Base-by-base conservation (phyloP, 2,113 vertebrate genomes). In the Procapra przewalskii region DNA sequence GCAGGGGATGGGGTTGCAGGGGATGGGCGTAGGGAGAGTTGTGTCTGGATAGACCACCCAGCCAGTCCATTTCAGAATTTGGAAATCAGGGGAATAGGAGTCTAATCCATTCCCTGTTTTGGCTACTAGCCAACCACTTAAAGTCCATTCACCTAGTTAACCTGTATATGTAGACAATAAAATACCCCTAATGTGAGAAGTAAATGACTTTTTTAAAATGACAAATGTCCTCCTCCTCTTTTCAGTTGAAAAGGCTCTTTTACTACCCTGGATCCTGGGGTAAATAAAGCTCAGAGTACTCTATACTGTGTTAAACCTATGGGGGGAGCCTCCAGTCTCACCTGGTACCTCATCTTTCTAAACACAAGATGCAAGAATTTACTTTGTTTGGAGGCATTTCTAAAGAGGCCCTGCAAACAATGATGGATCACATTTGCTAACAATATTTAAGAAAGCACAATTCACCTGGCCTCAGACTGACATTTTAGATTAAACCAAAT, bases 21-120 rank as follows among this genome's bases (percentile, higher is more conserved):
- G 29, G 31, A 14, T 12, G 3, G 11, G 3, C 2, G 3, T 23
- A 19, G 7, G 19, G 19, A 11, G 23, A 19, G 23, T 5, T 36
- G 45, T 57, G 67, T 90, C 54, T 92, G 83, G 81, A 90, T 1
- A 94, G 87, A 91, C 84, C 81, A 94, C 75, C 94, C 75, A 60
- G 31, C 25, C 86, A 50, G 31, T 59, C 27, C 25, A 43, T 45
- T 97, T 97, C 16, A 86, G 90, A 96, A 93, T 84, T 86, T 96
- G 64, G 91, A 94, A 79, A 91, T 92, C 25, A 60, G 67, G n/a
- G 79, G 29, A 91, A 64, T 1, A 13, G 40, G 50, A 81, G 40
- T 91, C 83, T 94, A 94, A 97, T 96, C 89, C 33, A 36, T 43
- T 96, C 48, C 36, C 80, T 36, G 16, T 43, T 98, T 93, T 86